phyloP scores from a whole-genome alignment of 2,113 vertebrate genomes.

The Phycodurus eques region DNA sequence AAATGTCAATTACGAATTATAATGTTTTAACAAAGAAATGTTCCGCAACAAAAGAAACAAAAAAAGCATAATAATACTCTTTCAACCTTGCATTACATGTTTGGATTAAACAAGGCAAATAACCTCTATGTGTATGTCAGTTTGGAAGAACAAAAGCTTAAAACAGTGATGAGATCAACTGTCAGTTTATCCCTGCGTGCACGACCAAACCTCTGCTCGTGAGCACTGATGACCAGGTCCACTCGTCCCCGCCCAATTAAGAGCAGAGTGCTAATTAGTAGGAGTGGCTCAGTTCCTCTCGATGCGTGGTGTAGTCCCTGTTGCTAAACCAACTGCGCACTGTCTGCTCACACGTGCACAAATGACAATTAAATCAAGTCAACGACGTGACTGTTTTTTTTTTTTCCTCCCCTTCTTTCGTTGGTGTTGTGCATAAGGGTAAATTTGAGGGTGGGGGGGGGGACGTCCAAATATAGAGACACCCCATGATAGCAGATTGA shows the following conservation, averaged over 20 bases:
- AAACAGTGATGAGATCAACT: constrained; percentile 29
- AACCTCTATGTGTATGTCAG: background rate
- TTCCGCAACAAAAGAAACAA: background rate
- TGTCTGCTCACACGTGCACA: constrained; percentile 9
- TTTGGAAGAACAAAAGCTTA: constrained; percentile 23
- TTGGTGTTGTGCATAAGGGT: background rate
- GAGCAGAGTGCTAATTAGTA: constrained; percentile 73
- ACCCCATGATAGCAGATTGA: background rate
- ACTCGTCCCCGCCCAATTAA: constrained; percentile 66
- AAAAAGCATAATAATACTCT: background rate
- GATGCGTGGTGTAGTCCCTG: background rate
- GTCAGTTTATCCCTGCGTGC: constrained; percentile 16
- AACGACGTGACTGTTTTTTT: background rate
- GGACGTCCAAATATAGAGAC: background rate
- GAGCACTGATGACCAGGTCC: constrained; percentile 54
- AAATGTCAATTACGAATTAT: background rate
- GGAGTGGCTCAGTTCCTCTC: constrained; percentile 51
- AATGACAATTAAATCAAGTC: constrained; percentile 21
- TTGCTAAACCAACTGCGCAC: constrained; percentile 21
- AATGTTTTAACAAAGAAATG: background rate
- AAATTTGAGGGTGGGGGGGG: background rate
- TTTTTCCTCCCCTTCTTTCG: background rate
- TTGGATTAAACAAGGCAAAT: no score
- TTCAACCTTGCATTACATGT: no score
- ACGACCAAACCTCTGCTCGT: constrained; percentile 32